Evolutionary conservation across 2,113 vertebrate genomes (phyloP), one percentile per base, ranked within the genome.

Genomic region (Aphelocoma coerulescens): DNA sequence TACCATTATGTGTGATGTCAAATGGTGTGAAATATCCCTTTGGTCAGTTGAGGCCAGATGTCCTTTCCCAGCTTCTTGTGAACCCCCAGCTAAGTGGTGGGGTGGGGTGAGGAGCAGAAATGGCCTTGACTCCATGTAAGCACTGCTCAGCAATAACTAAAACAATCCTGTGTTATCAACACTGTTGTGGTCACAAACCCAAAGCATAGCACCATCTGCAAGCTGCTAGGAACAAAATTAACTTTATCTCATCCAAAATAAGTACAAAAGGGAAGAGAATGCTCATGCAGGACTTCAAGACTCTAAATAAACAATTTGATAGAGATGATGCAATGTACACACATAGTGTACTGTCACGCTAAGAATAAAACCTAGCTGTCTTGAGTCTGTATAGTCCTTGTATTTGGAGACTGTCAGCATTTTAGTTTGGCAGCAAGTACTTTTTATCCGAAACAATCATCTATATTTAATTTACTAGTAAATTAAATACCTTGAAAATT

Each of bases 61-160:
- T 75, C 26, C 12, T 12, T 33, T 75, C 26, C 26, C 12, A 46
- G 1, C 3, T 35, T 44, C 46, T 66, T 27, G 7, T 54, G 19
- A 46, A 33, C 3, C 6, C 8, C 11, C 35, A 78, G 0, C 8
- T 14, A 2, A 1, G 23, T 24, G 22, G 8, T 67, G 52, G 14
- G 10, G 1, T 9, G 6, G 8, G 1, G 3, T 68, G n/a, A 73
- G 37, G 27, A 81, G 16, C 18, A 77, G 79, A 54, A 68, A 48
- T 7, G 13, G 11, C 54, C 19, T 82, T 46, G 73, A 5, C 16
- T 39, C 19, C 14, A 6, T 59, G 6, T 7, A 17, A 46, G 19
- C 11, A 15, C 46, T 46, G 15, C 28, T 66, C 33, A 46, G 28
- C 11, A 28, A 12, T 24, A 39, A 3, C 23, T 30, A 26, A 46